Conservation (phyloP, 37 sponge, comb jelly and placozoan genomes). For the Lycopodina hypogea region DNA sequence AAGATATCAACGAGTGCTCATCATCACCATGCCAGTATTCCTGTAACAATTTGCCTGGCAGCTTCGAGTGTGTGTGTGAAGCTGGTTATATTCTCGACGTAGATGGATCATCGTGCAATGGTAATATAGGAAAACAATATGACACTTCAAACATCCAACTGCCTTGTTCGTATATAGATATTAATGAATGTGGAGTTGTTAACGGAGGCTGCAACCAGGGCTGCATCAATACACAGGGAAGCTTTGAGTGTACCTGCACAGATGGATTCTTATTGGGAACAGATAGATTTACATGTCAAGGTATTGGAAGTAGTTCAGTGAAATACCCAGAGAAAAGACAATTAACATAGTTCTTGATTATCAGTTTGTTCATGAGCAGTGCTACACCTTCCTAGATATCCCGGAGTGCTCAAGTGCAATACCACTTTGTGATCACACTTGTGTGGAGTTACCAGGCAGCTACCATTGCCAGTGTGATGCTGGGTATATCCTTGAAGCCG, state of each 20-base stretch:
- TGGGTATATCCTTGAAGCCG: neutral
- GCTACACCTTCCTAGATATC: neutral
- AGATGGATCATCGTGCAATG: neutral
- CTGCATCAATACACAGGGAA: constrained; percentile 12
- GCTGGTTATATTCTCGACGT: neutral
- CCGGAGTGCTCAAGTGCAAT: neutral
- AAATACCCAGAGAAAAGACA: too few relatives aligned
- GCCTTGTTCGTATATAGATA: too few relatives aligned
- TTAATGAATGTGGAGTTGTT: constrained; percentile 27
- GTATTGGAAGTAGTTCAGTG: too few relatives aligned
- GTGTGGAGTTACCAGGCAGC: neutral
- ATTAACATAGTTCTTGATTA: too few relatives aligned
- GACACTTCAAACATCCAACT: too few relatives aligned
- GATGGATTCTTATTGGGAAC: neutral
- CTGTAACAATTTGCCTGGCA: neutral
- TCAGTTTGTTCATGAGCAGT: neutral
- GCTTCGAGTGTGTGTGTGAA: neutral
- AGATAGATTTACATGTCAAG: neutral
- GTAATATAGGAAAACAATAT: neutral
- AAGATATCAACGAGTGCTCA: constrained; percentile 13
- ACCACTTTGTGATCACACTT: constrained; percentile 9
- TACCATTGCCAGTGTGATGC: constrained; percentile 7
- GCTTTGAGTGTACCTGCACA: constrained; percentile 5
- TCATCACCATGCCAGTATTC: neutral
- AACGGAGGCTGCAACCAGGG: constrained; percentile 33